Percentiles rank a stretch among this genome's conserved stretches.
phyloP scores from a whole-genome alignment of 2,888 invertebrate genomes.

The Celastrina argiolus region DNA sequence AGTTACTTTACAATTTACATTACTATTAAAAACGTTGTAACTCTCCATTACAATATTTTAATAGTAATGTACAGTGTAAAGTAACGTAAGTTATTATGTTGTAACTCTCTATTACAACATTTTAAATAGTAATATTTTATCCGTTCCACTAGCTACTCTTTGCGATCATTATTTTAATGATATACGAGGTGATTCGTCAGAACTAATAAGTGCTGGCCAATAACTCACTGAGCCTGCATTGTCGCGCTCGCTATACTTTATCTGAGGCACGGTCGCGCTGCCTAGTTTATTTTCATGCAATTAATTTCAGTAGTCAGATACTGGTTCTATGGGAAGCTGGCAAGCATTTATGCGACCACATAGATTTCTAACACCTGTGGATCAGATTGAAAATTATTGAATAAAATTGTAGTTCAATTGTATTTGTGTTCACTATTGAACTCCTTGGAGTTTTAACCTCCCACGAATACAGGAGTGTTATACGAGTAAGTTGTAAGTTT shows the following conservation, averaged over 20 bases:
- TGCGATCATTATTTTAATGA: conserved; percentile 62
- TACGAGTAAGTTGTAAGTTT: no score
- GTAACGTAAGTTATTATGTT: no score
- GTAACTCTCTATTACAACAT: no score
- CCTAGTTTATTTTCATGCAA: conserved; percentile 13
- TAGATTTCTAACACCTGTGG: not conserved
- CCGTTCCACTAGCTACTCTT: conserved; percentile 42
- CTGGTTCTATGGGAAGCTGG: not conserved
- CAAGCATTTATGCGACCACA: not conserved
- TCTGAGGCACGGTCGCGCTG: conserved; percentile 26
- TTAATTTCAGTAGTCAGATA: conserved; percentile 17
- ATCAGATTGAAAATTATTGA: not conserved
- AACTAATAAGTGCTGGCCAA: conserved; percentile 59
- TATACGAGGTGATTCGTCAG: conserved; percentile 69
- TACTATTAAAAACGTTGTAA: no score
- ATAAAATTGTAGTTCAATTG: not conserved
- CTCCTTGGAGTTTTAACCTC: no score
- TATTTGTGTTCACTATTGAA: no score
- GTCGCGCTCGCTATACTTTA: conserved; percentile 40
- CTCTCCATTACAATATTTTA: no score
- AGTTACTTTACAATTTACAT: no score
- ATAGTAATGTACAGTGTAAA: no score
- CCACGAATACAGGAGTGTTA: no score
- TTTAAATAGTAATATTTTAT: no score
- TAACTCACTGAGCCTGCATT: conserved; percentile 53